Evolutionary conservation across 2,797 vertebrate species (phyloP), one percentile per base, ranked within the genome.

Genomic region (Onychomys arenicola): DNA sequence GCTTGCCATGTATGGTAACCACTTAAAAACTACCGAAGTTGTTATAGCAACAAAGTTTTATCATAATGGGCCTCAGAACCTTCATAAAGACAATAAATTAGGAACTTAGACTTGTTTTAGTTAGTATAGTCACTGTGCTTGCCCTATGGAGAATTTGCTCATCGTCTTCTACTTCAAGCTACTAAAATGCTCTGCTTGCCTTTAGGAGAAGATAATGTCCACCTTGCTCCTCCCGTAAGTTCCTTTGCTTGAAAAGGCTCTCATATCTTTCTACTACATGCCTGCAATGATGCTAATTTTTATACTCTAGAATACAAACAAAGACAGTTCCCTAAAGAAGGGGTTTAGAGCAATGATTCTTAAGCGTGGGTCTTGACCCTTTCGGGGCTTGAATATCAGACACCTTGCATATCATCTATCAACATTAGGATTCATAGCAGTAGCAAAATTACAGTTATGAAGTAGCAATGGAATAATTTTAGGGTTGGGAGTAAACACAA

Each of bases 21-120:
- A 69, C 78, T 92, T 95, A 76, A 91, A 89, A 87, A 84, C 11
- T 52, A 87, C 34, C 40, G 13, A 88, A 89, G 77, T 55, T 83
- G 9, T 65, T 76, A 71, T 3, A 91, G 57, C 13, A 86, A 81
- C 29, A 91, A 43, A 21, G 57, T 75, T 91, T 37, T 76, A 17
- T 89, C 67, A 87, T 73, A 91, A 37, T 32, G 57, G 17, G 57
- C 55, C 29, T 76, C 37, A 59, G 49, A 96, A 71, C 78, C 29
- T 78, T 83, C 40, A 29, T 29, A 25, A 93, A 88, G 32, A 3
- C 78, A 67, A 69, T 93, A 95, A 93, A 92, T 77, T 84, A 43
- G 3, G 14, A 29, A 29, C 6, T 59, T 29, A 25, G 32, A 29
- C 40, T 93, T 80, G 67, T 86, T 91, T 97, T 90, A 92, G 61